Conservation (phyloP, 2,113 vertebrate genomes). For the Bungarus multicinctus region DNA sequence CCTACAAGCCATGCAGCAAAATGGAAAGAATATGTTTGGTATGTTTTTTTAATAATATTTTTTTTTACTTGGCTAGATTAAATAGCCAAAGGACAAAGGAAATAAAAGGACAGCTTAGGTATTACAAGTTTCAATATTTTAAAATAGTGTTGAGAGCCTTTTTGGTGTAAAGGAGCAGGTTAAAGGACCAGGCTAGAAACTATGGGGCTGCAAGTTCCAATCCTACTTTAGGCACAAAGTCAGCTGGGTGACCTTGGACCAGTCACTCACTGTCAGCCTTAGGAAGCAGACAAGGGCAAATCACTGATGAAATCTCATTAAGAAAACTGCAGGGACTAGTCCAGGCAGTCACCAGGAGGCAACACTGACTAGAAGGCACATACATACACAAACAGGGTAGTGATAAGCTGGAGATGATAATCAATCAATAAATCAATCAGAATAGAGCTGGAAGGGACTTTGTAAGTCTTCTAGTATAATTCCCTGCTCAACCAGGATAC, state of each 20-base stretch:
- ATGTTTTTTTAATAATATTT: background rate
- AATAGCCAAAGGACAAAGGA: background rate
- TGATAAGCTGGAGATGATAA: no score
- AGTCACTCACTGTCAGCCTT: background rate
- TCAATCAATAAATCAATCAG: no score
- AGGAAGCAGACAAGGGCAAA: background rate
- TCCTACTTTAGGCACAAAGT: background rate
- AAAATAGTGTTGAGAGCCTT: background rate
- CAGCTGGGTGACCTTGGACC: background rate
- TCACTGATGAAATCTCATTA: background rate
- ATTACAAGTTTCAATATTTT: background rate
- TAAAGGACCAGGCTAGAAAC: background rate
- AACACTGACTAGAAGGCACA: background rate
- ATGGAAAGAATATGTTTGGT: background rate
- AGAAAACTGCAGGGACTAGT: background rate
- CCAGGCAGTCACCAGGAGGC: background rate
- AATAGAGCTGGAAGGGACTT: no score
- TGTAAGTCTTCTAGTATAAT: no score
- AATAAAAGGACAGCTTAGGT: background rate
- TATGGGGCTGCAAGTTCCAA: background rate
- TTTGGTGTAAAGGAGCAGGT: background rate
- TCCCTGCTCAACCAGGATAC: no score
- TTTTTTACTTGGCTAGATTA: background rate
- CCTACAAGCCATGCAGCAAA: background rate
- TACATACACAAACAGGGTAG: no score